These are phyloP conservation scores for Pomacea maculata DNA, from an alignment of 1,140 invertebrate species.

Conservation along the genomic window DNA sequence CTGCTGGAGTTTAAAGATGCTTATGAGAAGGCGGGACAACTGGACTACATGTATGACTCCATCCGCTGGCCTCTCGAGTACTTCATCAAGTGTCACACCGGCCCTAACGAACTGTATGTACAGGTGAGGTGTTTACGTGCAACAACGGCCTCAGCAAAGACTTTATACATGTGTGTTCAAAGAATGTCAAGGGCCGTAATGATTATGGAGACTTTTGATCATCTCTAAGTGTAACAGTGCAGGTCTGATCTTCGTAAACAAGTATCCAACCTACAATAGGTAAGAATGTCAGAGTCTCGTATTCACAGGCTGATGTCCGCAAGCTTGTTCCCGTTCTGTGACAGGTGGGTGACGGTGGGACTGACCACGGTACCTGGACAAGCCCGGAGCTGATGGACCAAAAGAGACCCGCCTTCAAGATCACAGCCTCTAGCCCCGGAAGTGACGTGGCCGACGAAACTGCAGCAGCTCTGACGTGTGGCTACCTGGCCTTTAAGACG, in stretches of 20 bases:
- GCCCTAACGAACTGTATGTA: constrained; percentile 37
- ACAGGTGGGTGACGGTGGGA: constrained; percentile 49
- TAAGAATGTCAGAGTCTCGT: too few relatives aligned
- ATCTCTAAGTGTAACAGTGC: too few relatives aligned
- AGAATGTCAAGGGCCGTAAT: too few relatives aligned
- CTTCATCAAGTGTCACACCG: constrained; percentile 68
- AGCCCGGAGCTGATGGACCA: constrained; percentile 67
- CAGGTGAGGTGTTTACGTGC: constrained; percentile 33
- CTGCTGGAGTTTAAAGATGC: constrained; percentile 70
- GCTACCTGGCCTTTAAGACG: constrained; percentile 68
- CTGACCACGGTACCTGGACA: constrained; percentile 40
- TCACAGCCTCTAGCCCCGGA: constrained; percentile 69
- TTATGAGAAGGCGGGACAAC: constrained; percentile 66
- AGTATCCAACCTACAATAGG: too few relatives aligned
- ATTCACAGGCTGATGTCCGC: too few relatives aligned
- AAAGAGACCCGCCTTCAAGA: constrained; percentile 70
- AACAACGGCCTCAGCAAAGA: constrained; percentile 29
- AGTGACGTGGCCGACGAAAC: constrained; percentile 74
- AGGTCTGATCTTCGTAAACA: too few relatives aligned
- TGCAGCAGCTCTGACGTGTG: constrained; percentile 71
- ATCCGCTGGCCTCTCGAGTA: constrained; percentile 72
- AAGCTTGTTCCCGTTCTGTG: background rate
- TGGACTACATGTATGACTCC: constrained; percentile 63
- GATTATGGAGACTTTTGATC: too few relatives aligned
- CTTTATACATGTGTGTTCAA: constrained; percentile 40